A percentile compares a stretch with the other conserved stretches of the same genome.
These are phyloP conservation scores for Taxidea taxus DNA, from an alignment of 2,113 vertebrate species.

Conservation along the genomic window DNA sequence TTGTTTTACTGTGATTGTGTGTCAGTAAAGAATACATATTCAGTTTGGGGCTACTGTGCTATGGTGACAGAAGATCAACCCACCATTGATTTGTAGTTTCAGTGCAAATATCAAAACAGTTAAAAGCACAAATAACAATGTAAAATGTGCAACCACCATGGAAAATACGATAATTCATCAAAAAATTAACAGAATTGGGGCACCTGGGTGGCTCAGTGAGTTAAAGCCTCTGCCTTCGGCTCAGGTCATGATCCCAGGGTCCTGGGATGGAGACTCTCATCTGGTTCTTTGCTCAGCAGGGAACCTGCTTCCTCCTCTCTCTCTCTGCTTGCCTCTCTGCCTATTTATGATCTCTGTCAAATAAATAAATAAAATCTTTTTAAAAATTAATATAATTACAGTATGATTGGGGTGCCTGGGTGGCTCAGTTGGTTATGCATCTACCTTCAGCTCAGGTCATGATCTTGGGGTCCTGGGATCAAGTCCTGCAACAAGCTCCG, in stretches of 20 bases:
- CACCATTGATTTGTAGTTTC: not conserved
- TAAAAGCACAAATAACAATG: not conserved
- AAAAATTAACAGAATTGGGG: not conserved
- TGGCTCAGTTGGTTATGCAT: too few species aligned
- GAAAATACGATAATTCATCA: not conserved
- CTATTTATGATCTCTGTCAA: too few species aligned
- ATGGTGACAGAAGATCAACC: not conserved
- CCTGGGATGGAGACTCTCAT: too few species aligned
- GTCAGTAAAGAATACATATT: not conserved
- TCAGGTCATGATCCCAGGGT: too few species aligned
- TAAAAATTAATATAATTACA: not conserved
- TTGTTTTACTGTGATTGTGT: not conserved
- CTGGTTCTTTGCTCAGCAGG: too few species aligned
- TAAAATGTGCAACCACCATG: not conserved
- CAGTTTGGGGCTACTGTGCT: not conserved
- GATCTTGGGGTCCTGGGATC: too few species aligned
- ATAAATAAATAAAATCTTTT: too few species aligned
- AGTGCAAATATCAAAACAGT: not conserved
- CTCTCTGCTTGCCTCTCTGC: too few species aligned
- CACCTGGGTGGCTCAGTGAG: too few species aligned
- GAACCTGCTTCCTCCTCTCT: too few species aligned
- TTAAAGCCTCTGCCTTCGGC: too few species aligned
- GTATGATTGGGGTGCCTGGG: not conserved
- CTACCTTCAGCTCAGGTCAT: too few species aligned
- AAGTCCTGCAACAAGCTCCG: not conserved